phyloP scores from a whole-genome alignment of 2,797 vertebrate species.

The Sebastes cheni region DNA sequence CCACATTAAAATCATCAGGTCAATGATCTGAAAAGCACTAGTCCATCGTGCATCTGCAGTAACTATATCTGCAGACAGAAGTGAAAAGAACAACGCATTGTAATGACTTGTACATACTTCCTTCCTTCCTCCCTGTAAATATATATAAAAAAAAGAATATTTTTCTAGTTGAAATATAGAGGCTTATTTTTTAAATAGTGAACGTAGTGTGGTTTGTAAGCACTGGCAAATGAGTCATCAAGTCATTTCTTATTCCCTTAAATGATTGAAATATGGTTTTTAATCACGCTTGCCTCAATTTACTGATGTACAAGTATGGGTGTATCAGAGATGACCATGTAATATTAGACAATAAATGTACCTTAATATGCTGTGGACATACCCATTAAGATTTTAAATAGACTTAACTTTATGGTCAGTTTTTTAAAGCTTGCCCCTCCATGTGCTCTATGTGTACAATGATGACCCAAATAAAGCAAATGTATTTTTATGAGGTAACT shows the following conservation, averaged over 20 bases:
- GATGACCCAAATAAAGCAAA: constrained; percentile 69
- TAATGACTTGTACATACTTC: constrained; percentile 50
- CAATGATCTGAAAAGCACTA: neutral
- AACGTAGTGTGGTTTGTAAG: neutral
- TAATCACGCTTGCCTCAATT: constrained; percentile 33
- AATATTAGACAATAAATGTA: constrained; percentile 33
- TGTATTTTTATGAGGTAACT: constrained; percentile 58
- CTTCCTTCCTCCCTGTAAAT: constrained; percentile 53
- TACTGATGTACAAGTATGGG: constrained; percentile 2
- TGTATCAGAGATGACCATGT: neutral
- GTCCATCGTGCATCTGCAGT: neutral
- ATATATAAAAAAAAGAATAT: constrained; percentile 15
- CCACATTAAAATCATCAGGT: neutral
- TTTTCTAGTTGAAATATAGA: constrained; percentile 50
- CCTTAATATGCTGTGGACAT: constrained; percentile 10
- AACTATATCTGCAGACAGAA: neutral
- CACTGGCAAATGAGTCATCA: neutral
- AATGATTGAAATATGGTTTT: constrained; percentile 13
- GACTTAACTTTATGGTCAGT: constrained; percentile 10
- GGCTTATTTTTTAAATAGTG: constrained; percentile 19
- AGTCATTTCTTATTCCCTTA: neutral
- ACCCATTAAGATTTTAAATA: constrained; percentile 22
- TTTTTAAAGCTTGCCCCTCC: constrained; percentile 39
- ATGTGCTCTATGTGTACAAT: constrained; percentile 38
- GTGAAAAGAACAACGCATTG: constrained; percentile 27